Conservation (phyloP, 2,797 vertebrate species). For the Manis javanica region DNA sequence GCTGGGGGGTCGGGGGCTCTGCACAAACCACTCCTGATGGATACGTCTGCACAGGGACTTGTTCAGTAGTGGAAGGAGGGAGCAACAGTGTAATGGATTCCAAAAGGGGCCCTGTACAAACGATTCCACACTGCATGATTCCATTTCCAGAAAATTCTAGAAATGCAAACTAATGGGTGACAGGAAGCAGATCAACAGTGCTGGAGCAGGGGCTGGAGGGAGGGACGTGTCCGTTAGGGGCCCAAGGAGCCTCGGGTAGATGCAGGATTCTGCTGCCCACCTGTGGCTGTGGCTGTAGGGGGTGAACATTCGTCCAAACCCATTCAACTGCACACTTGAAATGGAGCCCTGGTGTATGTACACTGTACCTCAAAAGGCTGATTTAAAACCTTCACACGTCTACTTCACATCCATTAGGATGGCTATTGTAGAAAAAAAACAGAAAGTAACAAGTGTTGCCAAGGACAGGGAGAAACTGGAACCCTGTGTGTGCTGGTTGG, state of each 20-base stretch:
- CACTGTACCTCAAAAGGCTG: not conserved
- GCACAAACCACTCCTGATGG: no score
- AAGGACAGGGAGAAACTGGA: not conserved
- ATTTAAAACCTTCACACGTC: not conserved
- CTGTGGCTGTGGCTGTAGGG: not conserved
- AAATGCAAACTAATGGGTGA: not conserved
- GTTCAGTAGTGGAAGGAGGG: not conserved
- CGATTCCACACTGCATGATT: no score
- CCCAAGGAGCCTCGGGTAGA: not conserved
- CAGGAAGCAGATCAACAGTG: no score
- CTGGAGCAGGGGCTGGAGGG: not conserved
- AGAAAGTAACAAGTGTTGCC: not conserved
- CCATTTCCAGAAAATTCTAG: not conserved
- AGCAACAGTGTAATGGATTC: not conserved
- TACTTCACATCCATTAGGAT: no score
- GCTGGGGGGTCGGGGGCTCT: not conserved
- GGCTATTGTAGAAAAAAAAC: not conserved
- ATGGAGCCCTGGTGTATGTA: not conserved
- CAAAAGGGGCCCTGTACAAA: not conserved
- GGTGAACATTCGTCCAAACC: not conserved
- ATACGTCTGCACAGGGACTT: accelerated
- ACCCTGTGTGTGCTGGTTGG: not conserved
- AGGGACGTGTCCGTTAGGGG: not conserved
- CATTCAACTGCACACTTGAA: no score
- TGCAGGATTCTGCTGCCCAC: accelerated